phyloP scores from a whole-genome alignment of 2,113 vertebrate species.

The Noturus placidus region DNA sequence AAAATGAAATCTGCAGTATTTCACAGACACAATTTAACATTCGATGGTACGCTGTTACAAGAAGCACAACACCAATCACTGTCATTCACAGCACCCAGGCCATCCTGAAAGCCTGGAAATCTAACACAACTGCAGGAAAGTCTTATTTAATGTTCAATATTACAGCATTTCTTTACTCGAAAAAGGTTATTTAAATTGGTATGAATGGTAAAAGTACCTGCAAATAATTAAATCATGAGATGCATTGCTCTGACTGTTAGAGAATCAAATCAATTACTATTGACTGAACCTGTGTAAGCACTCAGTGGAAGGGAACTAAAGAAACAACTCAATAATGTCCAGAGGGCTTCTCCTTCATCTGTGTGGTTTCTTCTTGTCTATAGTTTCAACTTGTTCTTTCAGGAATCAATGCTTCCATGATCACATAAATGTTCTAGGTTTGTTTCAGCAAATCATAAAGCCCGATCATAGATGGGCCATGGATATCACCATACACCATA shows the following conservation, averaged over 20 bases:
- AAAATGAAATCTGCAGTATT: not conserved
- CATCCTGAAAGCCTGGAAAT: not conserved
- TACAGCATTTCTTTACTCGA: not conserved
- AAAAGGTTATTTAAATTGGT: conserved; percentile 13
- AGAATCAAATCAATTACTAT: conserved; percentile 46
- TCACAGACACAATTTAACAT: not conserved
- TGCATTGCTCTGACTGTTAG: conserved; percentile 25
- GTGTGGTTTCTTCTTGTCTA: conserved; percentile 38
- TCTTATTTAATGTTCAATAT: not conserved
- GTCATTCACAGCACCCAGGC: not conserved
- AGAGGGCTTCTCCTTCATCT: conserved; percentile 22
- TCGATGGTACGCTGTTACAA: not conserved
- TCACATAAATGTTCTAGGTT: conserved; percentile 3
- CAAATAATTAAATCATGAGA: conserved; percentile 7
- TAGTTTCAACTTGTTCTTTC: conserved; percentile 18
- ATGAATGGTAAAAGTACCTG: conserved; percentile 9
- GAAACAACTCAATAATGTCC: conserved; percentile 47
- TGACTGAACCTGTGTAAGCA: conserved; percentile 48
- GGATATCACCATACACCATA: not conserved
- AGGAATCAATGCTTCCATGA: conserved; percentile 12
- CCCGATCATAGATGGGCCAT: not conserved
- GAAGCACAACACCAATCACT: not conserved
- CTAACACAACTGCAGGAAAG: not conserved
- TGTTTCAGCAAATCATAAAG: not conserved
- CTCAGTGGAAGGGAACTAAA: conserved; percentile 43